phyloP scores from a whole-genome alignment of 1,140 invertebrate genomes.

The Drosophila subpulchrella region DNA sequence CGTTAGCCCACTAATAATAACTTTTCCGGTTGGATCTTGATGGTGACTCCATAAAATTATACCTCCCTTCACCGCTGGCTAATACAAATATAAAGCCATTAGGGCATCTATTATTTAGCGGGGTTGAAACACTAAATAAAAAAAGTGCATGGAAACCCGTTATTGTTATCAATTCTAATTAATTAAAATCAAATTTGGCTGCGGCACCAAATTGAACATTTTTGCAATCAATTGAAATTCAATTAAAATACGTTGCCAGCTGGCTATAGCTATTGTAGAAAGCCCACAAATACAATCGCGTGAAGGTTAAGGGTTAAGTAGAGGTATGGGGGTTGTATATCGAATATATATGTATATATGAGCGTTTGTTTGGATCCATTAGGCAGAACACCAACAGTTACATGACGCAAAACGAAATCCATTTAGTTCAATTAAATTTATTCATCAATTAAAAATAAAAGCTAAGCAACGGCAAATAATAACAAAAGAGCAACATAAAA shows the following conservation, averaged over 20 bases:
- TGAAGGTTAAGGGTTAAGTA: slow-evolving; percentile 48
- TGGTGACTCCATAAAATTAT: slow-evolving; percentile 8
- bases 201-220: slow-evolving; percentile 65
- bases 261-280: slow-evolving; percentile 28
- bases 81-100: slow-evolving; percentile 52
- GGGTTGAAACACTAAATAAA: slow-evolving; percentile 6
- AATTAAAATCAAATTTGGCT: slow-evolving; percentile 77
- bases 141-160: slow-evolving; percentile 43
- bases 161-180: slow-evolving; percentile 81
- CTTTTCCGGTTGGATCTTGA: slow-evolving; percentile 11
- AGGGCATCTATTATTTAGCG: slow-evolving; percentile 49
- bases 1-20: slow-evolving; percentile 17
- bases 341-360: slow-evolving; percentile 6
- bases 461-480: slow-evolving; percentile 52
- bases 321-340: not conserved
- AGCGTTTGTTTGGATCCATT: slow-evolving; percentile 44
- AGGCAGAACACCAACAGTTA: slow-evolving; percentile 24
- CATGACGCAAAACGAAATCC: slow-evolving; percentile 62
- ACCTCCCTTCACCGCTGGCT: not conserved
- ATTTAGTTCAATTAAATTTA: slow-evolving; percentile 82
- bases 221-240: slow-evolving; percentile 83
- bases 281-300: slow-evolving; percentile 31
- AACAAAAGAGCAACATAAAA: slow-evolving; percentile 40
- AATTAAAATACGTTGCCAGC: slow-evolving; percentile 74
- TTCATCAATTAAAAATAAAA: slow-evolving; percentile 80